Percentiles rank a stretch among this genome's conserved stretches.
phyloP scores from a whole-genome alignment of 2,888 invertebrate genomes.

The Yponomeuta evonymella region DNA sequence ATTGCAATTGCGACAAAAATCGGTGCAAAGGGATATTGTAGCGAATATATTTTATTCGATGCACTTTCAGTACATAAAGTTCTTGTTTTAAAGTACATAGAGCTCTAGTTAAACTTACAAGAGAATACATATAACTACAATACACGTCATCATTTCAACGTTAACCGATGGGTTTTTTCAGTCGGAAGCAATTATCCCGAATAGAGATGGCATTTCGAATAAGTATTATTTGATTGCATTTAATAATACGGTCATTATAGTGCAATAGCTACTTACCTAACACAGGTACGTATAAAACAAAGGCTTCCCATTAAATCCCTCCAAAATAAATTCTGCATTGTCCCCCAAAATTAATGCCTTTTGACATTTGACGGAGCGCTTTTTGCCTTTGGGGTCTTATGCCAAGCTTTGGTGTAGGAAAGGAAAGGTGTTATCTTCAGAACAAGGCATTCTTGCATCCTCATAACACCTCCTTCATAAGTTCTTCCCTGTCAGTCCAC shows the following conservation, averaged over 20 bases:
- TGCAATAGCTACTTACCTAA: background rate
- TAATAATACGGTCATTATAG: background rate
- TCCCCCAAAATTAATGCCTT: background rate
- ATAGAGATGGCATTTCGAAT: background rate
- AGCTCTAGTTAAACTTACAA: too few species aligned
- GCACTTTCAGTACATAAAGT: too few species aligned
- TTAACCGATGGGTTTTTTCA: background rate
- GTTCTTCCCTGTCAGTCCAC: too few species aligned
- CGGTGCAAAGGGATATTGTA: too few species aligned
- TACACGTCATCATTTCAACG: background rate
- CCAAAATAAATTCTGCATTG: background rate
- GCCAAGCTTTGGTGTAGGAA: background rate
- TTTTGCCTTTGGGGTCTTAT: background rate
- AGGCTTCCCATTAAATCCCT: background rate
- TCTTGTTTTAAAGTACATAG: too few species aligned
- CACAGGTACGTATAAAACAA: background rate
- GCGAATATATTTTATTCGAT: too few species aligned
- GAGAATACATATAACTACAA: background rate
- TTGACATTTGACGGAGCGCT: background rate
- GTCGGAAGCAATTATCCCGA: background rate
- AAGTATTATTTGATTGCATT: background rate
- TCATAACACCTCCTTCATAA: too few species aligned
- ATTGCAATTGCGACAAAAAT: too few species aligned
- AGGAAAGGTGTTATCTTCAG: background rate
- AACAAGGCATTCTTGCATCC: too few species aligned